A percentile compares a stretch with the other conserved stretches of the same genome.
Conservation (phyloP, 2,113 vertebrate species). For the Potamarius usumacintae region DNA sequence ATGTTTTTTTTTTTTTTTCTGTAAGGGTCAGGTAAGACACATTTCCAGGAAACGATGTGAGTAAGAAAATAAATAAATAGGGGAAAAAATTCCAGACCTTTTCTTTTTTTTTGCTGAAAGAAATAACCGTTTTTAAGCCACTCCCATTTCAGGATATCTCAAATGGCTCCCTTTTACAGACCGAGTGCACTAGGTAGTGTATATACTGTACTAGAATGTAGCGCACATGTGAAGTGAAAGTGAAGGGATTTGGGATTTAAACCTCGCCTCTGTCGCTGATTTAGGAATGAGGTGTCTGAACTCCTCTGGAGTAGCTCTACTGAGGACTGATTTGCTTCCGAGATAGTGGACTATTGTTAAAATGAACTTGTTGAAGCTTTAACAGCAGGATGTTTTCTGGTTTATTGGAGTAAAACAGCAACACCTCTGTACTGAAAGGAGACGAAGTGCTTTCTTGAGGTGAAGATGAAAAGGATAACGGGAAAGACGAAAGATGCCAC, state of each 20-base stretch:
- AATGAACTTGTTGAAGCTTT: neutral
- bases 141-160: neutral
- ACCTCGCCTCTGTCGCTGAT: neutral
- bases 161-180: neutral
- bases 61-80: neutral
- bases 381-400: neutral
- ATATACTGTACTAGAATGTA: neutral
- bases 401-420: neutral
- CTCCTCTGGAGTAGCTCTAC: neutral
- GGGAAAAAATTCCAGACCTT: constrained; percentile 6
- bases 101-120: neutral
- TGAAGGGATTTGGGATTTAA: neutral
- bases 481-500: constrained; percentile 73
- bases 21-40: neutral
- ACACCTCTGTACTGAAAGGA: neutral
- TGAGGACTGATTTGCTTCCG: neutral
- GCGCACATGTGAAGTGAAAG: neutral
- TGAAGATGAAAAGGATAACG: constrained; percentile 72
- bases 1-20: too few relatives aligned
- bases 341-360: neutral
- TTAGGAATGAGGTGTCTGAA: neutral
- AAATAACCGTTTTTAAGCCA: neutral
- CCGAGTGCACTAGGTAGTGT: constrained; percentile 5
- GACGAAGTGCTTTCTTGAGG: neutral
- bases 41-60: neutral